A percentile compares a stretch with the other conserved stretches of the same genome.
These are phyloP conservation scores for Muscicapa comitata DNA, from an alignment of 2,797 vertebrate species.

Conservation along the genomic window DNA sequence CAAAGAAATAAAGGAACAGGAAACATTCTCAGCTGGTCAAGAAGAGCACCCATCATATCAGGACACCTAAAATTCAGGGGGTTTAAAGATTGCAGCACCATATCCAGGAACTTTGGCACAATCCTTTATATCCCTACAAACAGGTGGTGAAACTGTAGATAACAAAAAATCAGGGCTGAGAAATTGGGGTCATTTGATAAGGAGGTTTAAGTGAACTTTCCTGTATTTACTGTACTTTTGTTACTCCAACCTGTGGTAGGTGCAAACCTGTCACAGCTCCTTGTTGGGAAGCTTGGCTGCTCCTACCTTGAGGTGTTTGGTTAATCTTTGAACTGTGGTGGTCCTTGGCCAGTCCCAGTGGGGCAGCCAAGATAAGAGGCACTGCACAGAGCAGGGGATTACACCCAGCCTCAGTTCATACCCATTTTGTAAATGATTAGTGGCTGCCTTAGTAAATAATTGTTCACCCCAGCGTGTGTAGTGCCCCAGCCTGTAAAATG, in stretches of 20 bases:
- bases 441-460: slow-evolving; percentile 10
- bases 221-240: neutral
- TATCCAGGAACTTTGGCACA: neutral
- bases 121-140: neutral
- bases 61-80: neutral
- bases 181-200: neutral
- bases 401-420: neutral
- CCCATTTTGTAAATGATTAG: slow-evolving; percentile 15
- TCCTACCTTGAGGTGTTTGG: neutral
- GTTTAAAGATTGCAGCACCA: neutral
- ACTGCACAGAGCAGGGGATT: neutral
- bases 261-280: neutral
- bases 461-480: neutral
- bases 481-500: neutral
- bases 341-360: neutral
- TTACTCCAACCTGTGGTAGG: neutral
- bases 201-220: neutral
- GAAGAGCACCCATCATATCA: neutral
- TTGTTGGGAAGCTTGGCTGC: neutral
- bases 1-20: neutral
- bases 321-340: neutral
- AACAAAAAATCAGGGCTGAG: neutral
- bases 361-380: neutral
- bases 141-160: neutral
- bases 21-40: neutral